These are phyloP conservation scores for Panopea generosa DNA, from an alignment of 2,888 invertebrate genomes.

Conservation along the genomic window DNA sequence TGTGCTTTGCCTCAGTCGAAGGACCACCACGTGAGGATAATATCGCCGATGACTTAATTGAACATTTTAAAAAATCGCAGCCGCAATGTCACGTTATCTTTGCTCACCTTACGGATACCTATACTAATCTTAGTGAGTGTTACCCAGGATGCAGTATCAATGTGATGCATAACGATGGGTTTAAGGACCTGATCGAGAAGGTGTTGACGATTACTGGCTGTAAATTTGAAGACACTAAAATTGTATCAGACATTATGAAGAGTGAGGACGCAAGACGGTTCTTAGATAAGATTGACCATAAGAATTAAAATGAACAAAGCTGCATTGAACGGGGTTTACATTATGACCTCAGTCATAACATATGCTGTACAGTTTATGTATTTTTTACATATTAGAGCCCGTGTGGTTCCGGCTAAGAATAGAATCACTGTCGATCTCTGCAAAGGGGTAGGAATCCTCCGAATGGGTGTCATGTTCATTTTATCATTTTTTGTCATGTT, in stretches of 20 bases:
- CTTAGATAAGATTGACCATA: neutral
- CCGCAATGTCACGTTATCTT: neutral
- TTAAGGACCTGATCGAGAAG: neutral
- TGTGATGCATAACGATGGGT: neutral
- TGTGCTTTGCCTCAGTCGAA: neutral
- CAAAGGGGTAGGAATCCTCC: too few species aligned
- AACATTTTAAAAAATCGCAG: neutral
- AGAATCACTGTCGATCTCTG: too few species aligned
- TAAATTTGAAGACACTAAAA: neutral
- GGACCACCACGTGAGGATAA: neutral
- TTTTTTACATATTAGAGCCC: too few species aligned
- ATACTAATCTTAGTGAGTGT: neutral
- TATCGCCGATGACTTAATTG: neutral
- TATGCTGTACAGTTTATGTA: too few species aligned
- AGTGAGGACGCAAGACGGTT: neutral
- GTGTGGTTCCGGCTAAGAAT: too few species aligned
- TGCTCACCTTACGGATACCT: neutral
- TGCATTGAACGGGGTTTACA: too few species aligned
- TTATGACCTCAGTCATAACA: too few species aligned
- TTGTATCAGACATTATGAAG: neutral
- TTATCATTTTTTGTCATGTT: too few species aligned
- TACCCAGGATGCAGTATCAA: neutral
- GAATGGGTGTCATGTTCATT: too few species aligned
- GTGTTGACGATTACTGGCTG: neutral
- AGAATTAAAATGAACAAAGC: neutral